Conservation (phyloP, 2,113 vertebrate genomes). For the Dunckerocampus dactyliophorus region DNA sequence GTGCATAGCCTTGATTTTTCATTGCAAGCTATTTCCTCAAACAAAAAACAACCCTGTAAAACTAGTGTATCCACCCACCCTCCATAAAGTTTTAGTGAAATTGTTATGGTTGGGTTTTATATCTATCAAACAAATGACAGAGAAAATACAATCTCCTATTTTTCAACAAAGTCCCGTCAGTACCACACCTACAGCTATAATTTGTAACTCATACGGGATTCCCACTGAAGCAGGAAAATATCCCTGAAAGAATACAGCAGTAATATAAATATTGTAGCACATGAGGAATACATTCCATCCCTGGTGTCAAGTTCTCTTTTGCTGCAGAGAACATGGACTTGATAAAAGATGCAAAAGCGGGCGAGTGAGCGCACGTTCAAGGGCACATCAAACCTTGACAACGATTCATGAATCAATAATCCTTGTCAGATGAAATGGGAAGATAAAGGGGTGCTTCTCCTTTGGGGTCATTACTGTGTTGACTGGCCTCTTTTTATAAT, state of each 20-base stretch:
- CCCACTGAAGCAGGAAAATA: conserved; percentile 4
- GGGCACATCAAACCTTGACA: conserved; percentile 51
- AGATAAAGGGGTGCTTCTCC: conserved; percentile 47
- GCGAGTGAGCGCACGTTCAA: conserved; percentile 37
- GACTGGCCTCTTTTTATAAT: conserved; percentile 50
- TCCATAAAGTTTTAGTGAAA: no score
- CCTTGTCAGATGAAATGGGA: conserved; percentile 46
- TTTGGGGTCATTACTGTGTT: conserved; percentile 52
- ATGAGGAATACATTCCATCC: conserved; percentile 11
- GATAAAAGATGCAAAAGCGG: conserved; percentile 51
- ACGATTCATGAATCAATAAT: conserved; percentile 68
- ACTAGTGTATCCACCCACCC: no score
- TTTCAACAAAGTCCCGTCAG: background rate
- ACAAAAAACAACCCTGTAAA: no score
- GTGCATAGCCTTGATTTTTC: no score
- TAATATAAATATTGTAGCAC: conserved; percentile 43
- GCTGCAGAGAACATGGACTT: conserved; percentile 18
- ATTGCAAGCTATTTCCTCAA: no score
- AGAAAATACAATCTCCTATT: no score
- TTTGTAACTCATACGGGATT: conserved; percentile 32
- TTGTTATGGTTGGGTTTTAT: no score
- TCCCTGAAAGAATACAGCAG: conserved; percentile 22
- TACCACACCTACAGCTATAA: background rate
- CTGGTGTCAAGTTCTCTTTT: conserved; percentile 19
- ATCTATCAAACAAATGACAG: no score